These are phyloP conservation scores for Xiphophorus birchmanni DNA, from an alignment of 2,797 vertebrate genomes.

Conservation along the genomic window DNA sequence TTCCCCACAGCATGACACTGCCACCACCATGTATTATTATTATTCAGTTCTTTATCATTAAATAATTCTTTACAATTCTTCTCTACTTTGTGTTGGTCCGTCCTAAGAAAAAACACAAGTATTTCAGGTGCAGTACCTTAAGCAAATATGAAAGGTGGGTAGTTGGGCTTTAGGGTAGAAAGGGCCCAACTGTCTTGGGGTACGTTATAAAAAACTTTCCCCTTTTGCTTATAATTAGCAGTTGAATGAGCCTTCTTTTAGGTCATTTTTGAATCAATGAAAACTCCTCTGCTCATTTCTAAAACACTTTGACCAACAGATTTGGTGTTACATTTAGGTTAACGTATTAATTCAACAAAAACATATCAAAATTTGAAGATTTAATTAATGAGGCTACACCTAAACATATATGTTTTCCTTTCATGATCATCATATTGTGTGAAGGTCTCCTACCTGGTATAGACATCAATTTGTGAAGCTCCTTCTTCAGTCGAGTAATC, in stretches of 20 bases:
- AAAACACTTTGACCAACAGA: background rate
- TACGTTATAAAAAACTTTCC: background rate
- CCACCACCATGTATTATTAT: background rate
- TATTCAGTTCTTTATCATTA: background rate
- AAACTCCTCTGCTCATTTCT: background rate
- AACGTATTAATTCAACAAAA: background rate
- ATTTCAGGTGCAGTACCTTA: background rate
- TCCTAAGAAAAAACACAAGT: background rate
- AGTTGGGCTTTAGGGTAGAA: background rate
- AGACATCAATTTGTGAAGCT: slow-evolving; percentile 85
- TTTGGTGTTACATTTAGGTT: background rate
- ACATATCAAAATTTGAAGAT: background rate
- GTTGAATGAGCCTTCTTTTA: background rate
- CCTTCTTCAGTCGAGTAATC: slow-evolving; percentile 88
- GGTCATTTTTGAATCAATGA: background rate
- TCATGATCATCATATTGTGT: background rate
- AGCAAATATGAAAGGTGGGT: background rate
- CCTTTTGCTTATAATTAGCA: background rate
- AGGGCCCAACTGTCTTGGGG: background rate
- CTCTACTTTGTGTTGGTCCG: background rate
- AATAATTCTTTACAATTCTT: background rate
- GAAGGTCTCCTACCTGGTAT: slow-evolving; percentile 79
- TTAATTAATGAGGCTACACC: background rate
- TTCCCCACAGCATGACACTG: background rate
- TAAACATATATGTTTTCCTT: background rate